Evolutionary conservation across 2,888 invertebrate species (phyloP), one percentile per base, ranked within the genome.

Genomic region (Zootermopsis nevadensis): DNA sequence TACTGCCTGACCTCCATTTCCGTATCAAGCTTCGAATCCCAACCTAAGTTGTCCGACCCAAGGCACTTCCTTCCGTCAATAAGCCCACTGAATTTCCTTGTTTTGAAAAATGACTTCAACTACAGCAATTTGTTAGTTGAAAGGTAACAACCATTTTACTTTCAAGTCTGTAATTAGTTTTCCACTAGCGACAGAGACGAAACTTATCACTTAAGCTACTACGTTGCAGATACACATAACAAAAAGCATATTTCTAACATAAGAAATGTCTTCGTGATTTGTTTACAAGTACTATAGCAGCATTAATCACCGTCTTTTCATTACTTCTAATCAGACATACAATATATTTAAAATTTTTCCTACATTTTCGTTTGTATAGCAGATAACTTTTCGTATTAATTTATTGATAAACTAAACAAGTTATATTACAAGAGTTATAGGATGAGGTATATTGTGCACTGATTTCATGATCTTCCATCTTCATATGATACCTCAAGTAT

Each of bases 391-490:
- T 31, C 31, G 24, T 77, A 1, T 53, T 77, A 53, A 31, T 82
- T 30, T 33, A 76, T 31, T 77, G 22, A 38, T 27, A 31, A 48
- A 82, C 30, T 66, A 33, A 67, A 42, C 27, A 38, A 60, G 48
- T 48, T 60, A 31, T n/a, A 66, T 69, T 67, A 53, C 24, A 31
- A 67, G 33, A 77, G 35, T 38, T 77, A 35, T 60, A 77, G 77
- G 82, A 82, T 82, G 82, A 82, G 82, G 82, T 82, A 82, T 77
- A 77, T 82, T 82, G 77, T 82, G 82, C 82, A 82, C 77, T 67
- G 55, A 77, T 69, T 74, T 67, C 69, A 31, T 48, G 79, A 66
- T 35, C 60, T 12, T 33, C 24, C 12, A 55, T 66, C 66, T 66
- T 79, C 79, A 24, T 79, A 24, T 24, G 22, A 38, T 60, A 60